Conservation (phyloP, 2,113 vertebrate species). For the Phodopus roborovskii region DNA sequence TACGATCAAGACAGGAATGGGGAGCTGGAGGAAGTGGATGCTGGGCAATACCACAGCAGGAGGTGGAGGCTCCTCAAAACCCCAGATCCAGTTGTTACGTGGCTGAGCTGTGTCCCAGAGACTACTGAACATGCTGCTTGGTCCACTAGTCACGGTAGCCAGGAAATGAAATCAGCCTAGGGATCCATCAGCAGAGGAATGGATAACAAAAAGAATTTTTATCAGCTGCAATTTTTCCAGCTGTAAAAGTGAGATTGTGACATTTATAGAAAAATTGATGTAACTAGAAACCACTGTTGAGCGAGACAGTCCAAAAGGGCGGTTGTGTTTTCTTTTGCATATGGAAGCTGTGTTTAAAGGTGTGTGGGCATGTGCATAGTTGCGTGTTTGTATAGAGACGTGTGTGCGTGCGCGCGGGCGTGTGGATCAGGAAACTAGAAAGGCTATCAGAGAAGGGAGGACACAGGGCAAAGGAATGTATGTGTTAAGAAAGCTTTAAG, state of each 20-base stretch:
- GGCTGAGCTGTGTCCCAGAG: neutral
- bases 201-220: no score
- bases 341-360: neutral
- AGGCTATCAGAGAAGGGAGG: neutral
- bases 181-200: neutral
- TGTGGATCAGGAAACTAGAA: neutral
- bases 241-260: neutral
- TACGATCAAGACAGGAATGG: no score
- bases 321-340: neutral
- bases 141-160: neutral
- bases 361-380: no score
- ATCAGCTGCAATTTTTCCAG: neutral
- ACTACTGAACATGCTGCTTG: neutral
- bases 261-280: neutral
- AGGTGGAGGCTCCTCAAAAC: neutral
- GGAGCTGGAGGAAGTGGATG: no score
- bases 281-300: neutral
- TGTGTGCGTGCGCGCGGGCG: no score
- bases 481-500: neutral
- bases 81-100: neutral
- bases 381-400: neutral
- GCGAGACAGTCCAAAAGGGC: no score
- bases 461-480: neutral
- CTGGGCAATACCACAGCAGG: no score
- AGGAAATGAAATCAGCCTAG: neutral